Conservation (phyloP, 64 coral and sea anemone species). For the Montipora capricornis region DNA sequence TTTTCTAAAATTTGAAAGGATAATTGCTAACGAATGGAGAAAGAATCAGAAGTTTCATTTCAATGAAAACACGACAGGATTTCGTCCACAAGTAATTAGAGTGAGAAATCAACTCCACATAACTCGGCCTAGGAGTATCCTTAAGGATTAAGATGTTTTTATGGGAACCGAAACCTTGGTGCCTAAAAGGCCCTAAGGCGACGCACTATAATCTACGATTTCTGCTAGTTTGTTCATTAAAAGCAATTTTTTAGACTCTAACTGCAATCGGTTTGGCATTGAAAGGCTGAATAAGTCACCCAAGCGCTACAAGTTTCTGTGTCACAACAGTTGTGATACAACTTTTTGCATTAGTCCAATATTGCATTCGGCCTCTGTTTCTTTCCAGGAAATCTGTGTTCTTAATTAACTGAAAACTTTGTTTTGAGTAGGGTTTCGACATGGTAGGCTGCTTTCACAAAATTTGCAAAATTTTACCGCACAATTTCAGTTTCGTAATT, state of each 20-base stretch:
- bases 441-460: background rate
- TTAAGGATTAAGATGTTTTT: too few relatives aligned
- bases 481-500: background rate
- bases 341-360: background rate
- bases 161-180: too few relatives aligned
- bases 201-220: background rate
- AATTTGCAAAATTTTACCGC: background rate
- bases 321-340: background rate
- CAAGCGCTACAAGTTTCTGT: background rate
- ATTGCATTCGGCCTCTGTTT: background rate
- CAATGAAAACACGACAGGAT: too few relatives aligned
- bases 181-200: too few relatives aligned
- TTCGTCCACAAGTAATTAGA: too few relatives aligned
- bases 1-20: too few relatives aligned
- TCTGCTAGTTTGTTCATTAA: background rate
- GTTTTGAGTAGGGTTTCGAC: slow-evolving; percentile 1
- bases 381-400: background rate
- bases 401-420: background rate
- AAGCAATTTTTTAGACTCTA: background rate
- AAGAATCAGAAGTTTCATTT: too few relatives aligned
- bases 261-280: background rate
- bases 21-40: too few relatives aligned
- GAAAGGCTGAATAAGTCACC: background rate
- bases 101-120: too few relatives aligned
- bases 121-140: too few relatives aligned